Evolutionary conservation across 2,888 invertebrate species (phyloP).

Genomic region (Barypeithes pellucidus): DNA sequence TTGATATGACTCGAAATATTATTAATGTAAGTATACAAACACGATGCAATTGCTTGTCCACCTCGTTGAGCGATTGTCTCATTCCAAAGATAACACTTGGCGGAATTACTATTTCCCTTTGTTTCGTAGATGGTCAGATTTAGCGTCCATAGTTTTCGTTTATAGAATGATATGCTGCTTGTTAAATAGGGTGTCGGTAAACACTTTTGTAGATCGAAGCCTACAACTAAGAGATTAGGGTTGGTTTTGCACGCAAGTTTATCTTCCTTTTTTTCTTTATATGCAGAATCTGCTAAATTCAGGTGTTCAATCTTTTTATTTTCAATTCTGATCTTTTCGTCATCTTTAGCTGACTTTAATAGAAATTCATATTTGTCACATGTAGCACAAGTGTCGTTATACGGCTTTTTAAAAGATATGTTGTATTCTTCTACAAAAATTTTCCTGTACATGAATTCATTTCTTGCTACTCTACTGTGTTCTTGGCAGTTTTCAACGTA

Average conservation of each 20-base stretch:
- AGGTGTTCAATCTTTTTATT: constrained; percentile 4
- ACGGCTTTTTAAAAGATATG: constrained; percentile 32
- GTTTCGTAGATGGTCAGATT: neutral
- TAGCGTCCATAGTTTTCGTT: constrained; percentile 2
- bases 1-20: neutral
- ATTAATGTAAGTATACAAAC: neutral
- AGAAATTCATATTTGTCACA: constrained; percentile 35
- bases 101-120: neutral
- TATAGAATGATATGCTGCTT: constrained; percentile 18
- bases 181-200: constrained; percentile 7
- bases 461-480: neutral
- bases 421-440: constrained; percentile 38
- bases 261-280: constrained; percentile 23
- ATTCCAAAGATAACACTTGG: neutral
- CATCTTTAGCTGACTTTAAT: constrained; percentile 18
- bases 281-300: constrained; percentile 13
- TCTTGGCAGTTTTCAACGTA: constrained; percentile 21
- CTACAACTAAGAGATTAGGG: neutral
- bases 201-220: constrained; percentile 11
- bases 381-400: constrained; percentile 36
- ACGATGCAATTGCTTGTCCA: neutral
- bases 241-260: constrained; percentile 8
- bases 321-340: neutral
- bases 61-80: constrained; percentile 1
- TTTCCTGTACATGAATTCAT: constrained; percentile 3